Percentiles rank a stretch among this genome's conserved stretches.
Conservation (phyloP, 2,888 invertebrate species). For the Oligia latruncula region DNA sequence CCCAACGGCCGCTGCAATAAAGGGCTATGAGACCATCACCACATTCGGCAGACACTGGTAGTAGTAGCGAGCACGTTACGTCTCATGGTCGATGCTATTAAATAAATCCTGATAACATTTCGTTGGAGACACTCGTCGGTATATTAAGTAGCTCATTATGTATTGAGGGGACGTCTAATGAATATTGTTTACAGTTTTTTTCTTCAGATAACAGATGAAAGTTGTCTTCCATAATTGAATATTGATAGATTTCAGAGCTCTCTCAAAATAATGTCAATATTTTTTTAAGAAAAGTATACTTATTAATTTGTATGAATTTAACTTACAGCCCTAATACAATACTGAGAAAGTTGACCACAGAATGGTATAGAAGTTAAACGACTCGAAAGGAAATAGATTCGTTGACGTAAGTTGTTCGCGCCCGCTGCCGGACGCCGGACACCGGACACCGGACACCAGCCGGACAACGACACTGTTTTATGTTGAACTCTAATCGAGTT, state of each 20-base stretch:
- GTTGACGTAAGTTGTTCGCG: conserved; percentile 26
- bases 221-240: conserved; percentile 46
- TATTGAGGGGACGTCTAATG: conserved; percentile 41
- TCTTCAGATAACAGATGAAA: conserved; percentile 30
- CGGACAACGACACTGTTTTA: conserved; percentile 29
- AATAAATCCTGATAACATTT: not conserved
- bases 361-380: conserved; percentile 20
- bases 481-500: conserved; percentile 29
- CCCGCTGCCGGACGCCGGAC: conserved; percentile 38
- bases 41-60: not conserved
- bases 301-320: not conserved
- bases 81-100: not conserved
- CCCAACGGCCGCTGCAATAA: not conserved
- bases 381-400: conserved; percentile 45
- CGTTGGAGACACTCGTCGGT: conserved; percentile 2
- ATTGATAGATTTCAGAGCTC: conserved; percentile 32
- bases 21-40: too few relatives aligned
- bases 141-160: conserved; percentile 41
- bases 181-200: conserved; percentile 54
- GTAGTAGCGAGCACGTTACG: not conserved
- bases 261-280: not conserved
- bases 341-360: conserved; percentile 2
- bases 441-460: not conserved
- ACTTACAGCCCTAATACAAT: conserved; percentile 7
- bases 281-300: not conserved